Base-by-base conservation (phyloP, 2,888 invertebrate genomes). In the Drosophila silvestris region DNA sequence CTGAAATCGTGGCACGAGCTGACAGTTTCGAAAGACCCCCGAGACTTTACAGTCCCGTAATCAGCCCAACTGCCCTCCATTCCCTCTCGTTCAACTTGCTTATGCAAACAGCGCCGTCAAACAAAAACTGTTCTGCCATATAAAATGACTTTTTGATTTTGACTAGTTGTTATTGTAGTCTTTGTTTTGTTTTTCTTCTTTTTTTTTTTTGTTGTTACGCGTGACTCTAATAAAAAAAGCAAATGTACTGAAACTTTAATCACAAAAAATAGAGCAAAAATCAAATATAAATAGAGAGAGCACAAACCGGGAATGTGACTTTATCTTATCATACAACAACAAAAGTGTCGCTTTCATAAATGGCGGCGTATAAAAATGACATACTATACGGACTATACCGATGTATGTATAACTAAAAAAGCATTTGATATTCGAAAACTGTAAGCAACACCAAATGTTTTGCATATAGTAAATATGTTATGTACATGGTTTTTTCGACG, bases 31-130 rank as follows among this genome's bases (percentile, higher is more conserved):
- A 79, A 77, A 62, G 65, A 66, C 37, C 68, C 68, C 56, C 61
- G 70, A 47, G 44, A 74, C 77, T 82, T 80, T 88, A 88, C 91
- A 88, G 87, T 88, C 91, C 86, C 87, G 89, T 88, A 88, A 75
- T 41, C 90, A 76, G 37, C 58, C 19, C 51, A 60, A 70, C 53
- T 47, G 65, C 62, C 52, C 26, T 26, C 10, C 41, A 63, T 66
- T 57, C 44, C 12, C 32, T n/a, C 54, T 26, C 59, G 33, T 32
- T 59, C 10, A 30, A 56, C 22, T 58, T 58, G 19, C 51, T 39
- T 51, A 41, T 58, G 66, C 70, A 35, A 79, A 82, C 68, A 66
- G 54, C 52, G 53, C 56, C 52, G 57, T 65, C 52, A 68, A 86
- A 79, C 80, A 82, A 84, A 78, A 59, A 87, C 76, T 37, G 47